Base-by-base conservation (phyloP, 2,888 invertebrate species). In the Cataglyphis livida region DNA sequence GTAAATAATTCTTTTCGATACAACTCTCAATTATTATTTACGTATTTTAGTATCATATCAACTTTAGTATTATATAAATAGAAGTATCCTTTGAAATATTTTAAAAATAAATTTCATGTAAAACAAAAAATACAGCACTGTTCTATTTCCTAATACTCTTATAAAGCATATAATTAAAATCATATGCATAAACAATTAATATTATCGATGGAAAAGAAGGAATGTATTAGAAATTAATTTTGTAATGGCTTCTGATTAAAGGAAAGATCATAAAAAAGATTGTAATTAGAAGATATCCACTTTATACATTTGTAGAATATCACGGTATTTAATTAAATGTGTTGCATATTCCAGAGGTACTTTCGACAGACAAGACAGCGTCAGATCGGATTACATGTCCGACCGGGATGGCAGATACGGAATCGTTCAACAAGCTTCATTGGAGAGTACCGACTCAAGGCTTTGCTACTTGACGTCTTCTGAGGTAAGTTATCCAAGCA, bases 401-500 rank as follows among this genome's bases (percentile, higher is more conserved):
- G 98, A 98, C 95, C 96, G 98, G 87, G 98, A 98, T 93, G 96
- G 97, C 25, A 95, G 96, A 83, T 97, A 98, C 91, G 98, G 98
- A 90, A 98, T 98, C 94, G 98, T 98, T 91, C 98, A 98, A 95
- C 98, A 98, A 95, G 98, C 98, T 65, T 98, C 98, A 74, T 97
- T 98, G 87, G 98, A 98, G 95, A 98, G 98, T 95, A 98, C 98
- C 12, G 98, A 98, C 95, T 98, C 98, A 89, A 96, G 98, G 92
- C 96, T 98, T 91, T 98, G 98, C 95, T 98, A 98, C 95, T 96
- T 98, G 94, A 98, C 98, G 89, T 98, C 98, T 66, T 98, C 98
- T 89, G 98, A 98, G 98, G 98, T 98, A 96, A 97, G 98, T 96
- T 81, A 78, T 84, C 79, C 74, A 66, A 91, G 90, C 91, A 87